Conservation (phyloP, 92 coral and sea anemone genomes). For the Anthopleura xanthogrammica region DNA sequence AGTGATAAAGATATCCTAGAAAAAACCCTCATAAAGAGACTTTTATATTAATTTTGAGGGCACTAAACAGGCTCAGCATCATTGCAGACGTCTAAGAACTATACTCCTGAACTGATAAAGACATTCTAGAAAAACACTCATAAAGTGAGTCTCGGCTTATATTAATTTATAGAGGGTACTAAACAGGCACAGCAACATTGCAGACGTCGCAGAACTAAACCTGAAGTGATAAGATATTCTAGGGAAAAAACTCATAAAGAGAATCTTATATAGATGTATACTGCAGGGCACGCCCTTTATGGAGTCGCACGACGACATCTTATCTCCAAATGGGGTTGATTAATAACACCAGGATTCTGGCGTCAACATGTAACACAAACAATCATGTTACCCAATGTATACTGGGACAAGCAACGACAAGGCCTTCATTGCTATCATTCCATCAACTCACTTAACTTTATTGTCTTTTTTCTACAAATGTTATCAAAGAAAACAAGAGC, state of each 20-base stretch:
- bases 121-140: too few relatives aligned
- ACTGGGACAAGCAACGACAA: not conserved
- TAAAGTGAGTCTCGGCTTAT: too few relatives aligned
- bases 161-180: too few relatives aligned
- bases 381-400: not conserved
- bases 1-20: too few relatives aligned
- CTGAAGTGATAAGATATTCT: not conserved
- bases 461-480: not conserved
- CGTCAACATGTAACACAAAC: not conserved
- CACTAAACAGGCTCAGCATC: too few relatives aligned
- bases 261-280: not conserved
- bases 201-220: not conserved
- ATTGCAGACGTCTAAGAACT: too few relatives aligned
- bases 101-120: too few relatives aligned
- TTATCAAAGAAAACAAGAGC: not conserved
- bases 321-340: not conserved
- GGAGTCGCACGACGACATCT: not conserved
- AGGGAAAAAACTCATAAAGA: not conserved
- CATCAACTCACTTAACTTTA: not conserved
- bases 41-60: too few relatives aligned
- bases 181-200: not conserved
- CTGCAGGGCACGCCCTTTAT: not conserved
- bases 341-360: not conserved
- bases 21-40: too few relatives aligned
- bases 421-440: constrained; percentile 11